Percentiles rank a stretch among this genome's conserved stretches.
Evolutionary conservation across 2,113 vertebrate genomes (phyloP).

Genomic region (Tupaia tana): DNA sequence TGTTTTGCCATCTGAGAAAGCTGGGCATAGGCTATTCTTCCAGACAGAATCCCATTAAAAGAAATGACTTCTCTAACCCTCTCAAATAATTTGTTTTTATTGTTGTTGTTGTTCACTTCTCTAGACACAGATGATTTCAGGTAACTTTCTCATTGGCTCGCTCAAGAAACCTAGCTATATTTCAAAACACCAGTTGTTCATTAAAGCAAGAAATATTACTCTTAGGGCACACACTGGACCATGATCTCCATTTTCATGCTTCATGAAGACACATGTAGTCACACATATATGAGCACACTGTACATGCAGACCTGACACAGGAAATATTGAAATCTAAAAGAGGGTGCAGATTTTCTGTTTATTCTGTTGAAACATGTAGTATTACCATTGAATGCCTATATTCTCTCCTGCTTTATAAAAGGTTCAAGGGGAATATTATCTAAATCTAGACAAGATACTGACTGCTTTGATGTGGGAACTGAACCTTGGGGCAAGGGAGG

Average conservation of each 20-base stretch:
- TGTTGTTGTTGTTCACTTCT: background rate
- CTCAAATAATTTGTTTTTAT: slow-evolving; percentile 43
- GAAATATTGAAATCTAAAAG: slow-evolving; percentile 35
- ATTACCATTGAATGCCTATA: background rate
- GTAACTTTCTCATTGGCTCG: slow-evolving; percentile 38
- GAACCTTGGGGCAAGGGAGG: background rate
- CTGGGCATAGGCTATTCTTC: slow-evolving; percentile 40
- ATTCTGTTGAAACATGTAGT: slow-evolving; percentile 3
- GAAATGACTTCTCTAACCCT: slow-evolving; percentile 54
- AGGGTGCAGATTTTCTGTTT: background rate
- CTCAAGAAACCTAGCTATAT: slow-evolving; percentile 44
- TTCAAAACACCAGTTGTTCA: slow-evolving; percentile 31
- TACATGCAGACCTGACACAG: background rate
- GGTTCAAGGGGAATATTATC: background rate
- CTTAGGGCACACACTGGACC: background rate
- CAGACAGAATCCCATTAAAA: slow-evolving; percentile 66
- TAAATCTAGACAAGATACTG: slow-evolving; percentile 41
- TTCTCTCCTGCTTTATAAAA: slow-evolving; percentile 52
- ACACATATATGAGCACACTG: slow-evolving; percentile 22
- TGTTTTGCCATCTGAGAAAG: slow-evolving; percentile 55
- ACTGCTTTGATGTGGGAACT: slow-evolving; percentile 40
- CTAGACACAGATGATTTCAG: slow-evolving; percentile 58
- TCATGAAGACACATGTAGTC: background rate
- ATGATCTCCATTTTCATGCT: background rate
- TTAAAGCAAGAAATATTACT: slow-evolving; percentile 30